These are phyloP conservation scores for Melanophora roralis DNA, from an alignment of 2,888 invertebrate genomes.

Conservation along the genomic window DNA sequence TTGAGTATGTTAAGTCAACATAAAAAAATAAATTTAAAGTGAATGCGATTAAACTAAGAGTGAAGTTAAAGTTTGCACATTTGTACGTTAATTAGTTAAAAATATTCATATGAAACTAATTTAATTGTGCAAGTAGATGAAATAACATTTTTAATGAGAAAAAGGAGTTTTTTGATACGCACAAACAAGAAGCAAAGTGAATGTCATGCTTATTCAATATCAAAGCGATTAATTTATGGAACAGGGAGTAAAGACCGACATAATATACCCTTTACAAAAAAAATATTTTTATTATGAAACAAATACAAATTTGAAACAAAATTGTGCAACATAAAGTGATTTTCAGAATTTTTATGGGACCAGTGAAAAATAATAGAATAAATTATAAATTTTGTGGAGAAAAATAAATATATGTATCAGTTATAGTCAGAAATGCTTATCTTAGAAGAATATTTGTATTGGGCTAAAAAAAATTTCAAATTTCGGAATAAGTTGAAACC, in stretches of 20 bases:
- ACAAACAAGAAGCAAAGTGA: conserved; percentile 14
- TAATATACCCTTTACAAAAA: not conserved
- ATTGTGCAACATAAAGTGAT: too few relatives aligned
- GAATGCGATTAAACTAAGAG: conserved; percentile 24
- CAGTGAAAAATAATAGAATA: too few relatives aligned
- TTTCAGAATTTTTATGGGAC: too few relatives aligned
- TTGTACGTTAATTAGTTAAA: conserved; percentile 58
- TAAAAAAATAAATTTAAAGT: conserved; percentile 37
- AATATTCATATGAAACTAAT: conserved; percentile 12
- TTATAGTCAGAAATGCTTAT: too few relatives aligned
- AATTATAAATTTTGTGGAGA: too few relatives aligned
- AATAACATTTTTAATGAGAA: conserved; percentile 25
- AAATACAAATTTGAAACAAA: too few relatives aligned
- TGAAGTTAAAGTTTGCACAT: conserved; percentile 45
- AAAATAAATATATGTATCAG: too few relatives aligned
- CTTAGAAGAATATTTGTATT: too few relatives aligned
- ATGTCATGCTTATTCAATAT: conserved; percentile 15
- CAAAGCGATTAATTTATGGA: conserved; percentile 27
- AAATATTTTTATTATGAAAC: too few relatives aligned
- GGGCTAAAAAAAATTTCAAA: too few relatives aligned
- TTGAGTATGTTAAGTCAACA: not conserved
- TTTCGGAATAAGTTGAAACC: too few relatives aligned
- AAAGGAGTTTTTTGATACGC: not conserved
- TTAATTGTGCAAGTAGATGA: not conserved
- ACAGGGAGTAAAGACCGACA: not conserved